Base-by-base conservation (phyloP, 2,113 vertebrate genomes). In the Hoplias malabaricus region DNA sequence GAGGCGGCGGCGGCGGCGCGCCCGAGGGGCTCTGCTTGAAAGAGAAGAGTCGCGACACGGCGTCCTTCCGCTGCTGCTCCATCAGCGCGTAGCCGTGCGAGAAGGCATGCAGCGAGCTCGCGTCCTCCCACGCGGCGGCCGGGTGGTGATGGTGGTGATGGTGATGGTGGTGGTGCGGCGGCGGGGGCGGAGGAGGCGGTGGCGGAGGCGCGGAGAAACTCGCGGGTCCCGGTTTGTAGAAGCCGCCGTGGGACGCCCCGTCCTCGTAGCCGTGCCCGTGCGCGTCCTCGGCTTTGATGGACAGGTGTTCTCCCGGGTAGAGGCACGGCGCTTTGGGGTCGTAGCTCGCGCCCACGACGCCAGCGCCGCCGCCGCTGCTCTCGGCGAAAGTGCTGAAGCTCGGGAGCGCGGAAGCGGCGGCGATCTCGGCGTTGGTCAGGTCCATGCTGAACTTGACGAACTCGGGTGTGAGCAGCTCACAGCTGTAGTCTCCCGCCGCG, bases 401-500 rank as follows among this genome's bases (percentile, higher is more conserved):
- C 89, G 95, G 92, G 69, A 95, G 93, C 82, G 96, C 95, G 75
- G 97, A 91, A 84, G 94, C 93, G 82, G 94, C 93, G 69, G 94
- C 93, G 89, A 96, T 91, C 84, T 99, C 98, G 63, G 95, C 96
- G 94, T 99, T 99, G 83, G 96, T 97, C 67, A 99, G 94, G 90
- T 99, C 98, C 98, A 99, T 99, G 94, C 97, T 98, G 93, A 98
- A 99, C 94, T 99, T 99, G 86, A 99, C 97, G 70, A 98, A 99
- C 93, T 99, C 98, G 83, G 98, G 96, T 16, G 96, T 98, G 86
- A 98, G 89, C 92, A 98, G 96, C 88, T 98, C 97, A 90, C 95
- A 95, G 95, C 93, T 94, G 92, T 95, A 96, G 84, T 96, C 96
- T 85, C 90, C 94, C 82, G 93, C 94, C 82, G 93, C 90, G 73